phyloP scores from a whole-genome alignment of 1,140 invertebrate species.

The Zaprionus camerounensis region DNA sequence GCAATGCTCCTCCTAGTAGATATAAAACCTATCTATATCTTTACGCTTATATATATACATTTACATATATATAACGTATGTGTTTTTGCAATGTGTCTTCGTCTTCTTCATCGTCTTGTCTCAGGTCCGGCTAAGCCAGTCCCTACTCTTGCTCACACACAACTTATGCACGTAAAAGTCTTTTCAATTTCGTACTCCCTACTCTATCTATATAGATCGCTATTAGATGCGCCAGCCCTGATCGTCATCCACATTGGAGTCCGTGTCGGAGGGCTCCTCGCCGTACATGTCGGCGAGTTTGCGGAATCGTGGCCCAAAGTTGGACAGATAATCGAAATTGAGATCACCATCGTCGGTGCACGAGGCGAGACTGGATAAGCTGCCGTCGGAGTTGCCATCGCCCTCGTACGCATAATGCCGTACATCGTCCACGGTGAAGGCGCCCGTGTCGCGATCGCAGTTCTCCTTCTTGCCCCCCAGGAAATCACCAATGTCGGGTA shows the following conservation, averaged over 20 bases:
- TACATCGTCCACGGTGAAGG: constrained; percentile 96
- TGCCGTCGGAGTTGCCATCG: constrained; percentile 96
- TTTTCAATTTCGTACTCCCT: constrained; percentile 63
- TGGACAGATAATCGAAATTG: constrained; percentile 98
- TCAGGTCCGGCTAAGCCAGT: constrained; percentile 58
- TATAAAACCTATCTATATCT: constrained; percentile 43
- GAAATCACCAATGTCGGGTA: constrained; percentile 95
- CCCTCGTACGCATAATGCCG: constrained; percentile 98
- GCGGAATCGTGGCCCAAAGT: constrained; percentile 97
- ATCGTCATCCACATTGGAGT: constrained; percentile 83
- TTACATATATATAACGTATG: constrained; percentile 21
- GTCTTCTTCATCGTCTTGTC: constrained; percentile 5
- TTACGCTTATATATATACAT: constrained; percentile 37
- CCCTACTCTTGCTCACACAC: constrained; percentile 27
- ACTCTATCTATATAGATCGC: constrained; percentile 21
- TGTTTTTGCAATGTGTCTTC: constrained; percentile 51
- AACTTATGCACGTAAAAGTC: constrained; percentile 72
- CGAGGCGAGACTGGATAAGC: constrained; percentile 95
- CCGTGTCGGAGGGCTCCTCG: constrained; percentile 91
- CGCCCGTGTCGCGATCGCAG: constrained; percentile 95
- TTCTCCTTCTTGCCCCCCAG: constrained; percentile 94
- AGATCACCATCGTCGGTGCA: constrained; percentile 97
- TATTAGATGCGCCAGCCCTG: constrained; percentile 83
- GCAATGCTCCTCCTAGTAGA: constrained; percentile 58
- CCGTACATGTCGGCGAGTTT: constrained; percentile 99